Evolutionary conservation across 2,113 vertebrate genomes (phyloP).

Genomic region (Semicossyphus pulcher): DNA sequence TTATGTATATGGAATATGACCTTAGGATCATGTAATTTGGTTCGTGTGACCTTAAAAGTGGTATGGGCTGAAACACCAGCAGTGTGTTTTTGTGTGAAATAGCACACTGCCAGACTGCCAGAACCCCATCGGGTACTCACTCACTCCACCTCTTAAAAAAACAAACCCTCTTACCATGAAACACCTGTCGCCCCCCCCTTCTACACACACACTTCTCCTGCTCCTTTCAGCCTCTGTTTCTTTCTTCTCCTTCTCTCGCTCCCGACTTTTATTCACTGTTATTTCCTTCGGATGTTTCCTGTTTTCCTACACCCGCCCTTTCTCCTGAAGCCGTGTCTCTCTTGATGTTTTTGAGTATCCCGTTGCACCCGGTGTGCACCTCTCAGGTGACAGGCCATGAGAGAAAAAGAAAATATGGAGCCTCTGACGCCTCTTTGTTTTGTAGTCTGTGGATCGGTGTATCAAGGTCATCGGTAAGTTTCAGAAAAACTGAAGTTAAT

Average conservation of each 20-base stretch:
- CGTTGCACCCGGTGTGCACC: neutral
- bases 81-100: conserved; percentile 65
- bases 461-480: neutral
- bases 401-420: neutral
- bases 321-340: conserved; percentile 13
- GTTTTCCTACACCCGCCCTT: conserved; percentile 32
- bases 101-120: conserved; percentile 47
- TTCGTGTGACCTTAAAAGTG: conserved; percentile 54
- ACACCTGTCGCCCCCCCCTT: conserved; percentile 55
- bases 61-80: conserved; percentile 32
- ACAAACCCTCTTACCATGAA: conserved; percentile 69
- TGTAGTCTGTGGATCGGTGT: neutral
- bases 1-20: conserved; percentile 34
- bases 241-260: conserved; percentile 11
- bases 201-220: neutral
- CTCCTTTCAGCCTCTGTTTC: neutral
- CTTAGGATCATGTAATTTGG: conserved; percentile 45
- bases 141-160: conserved; percentile 73
- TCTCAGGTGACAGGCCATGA: conserved; percentile 8
- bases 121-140: conserved; percentile 46
- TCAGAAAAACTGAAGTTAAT: neutral
- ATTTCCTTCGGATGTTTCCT: conserved; percentile 38
- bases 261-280: conserved; percentile 14
- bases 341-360: conserved; percentile 11
- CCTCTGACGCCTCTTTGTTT: conserved; percentile 4